Base-by-base conservation (phyloP, 2,888 invertebrate species). In the Patella ulyssiponensis region DNA sequence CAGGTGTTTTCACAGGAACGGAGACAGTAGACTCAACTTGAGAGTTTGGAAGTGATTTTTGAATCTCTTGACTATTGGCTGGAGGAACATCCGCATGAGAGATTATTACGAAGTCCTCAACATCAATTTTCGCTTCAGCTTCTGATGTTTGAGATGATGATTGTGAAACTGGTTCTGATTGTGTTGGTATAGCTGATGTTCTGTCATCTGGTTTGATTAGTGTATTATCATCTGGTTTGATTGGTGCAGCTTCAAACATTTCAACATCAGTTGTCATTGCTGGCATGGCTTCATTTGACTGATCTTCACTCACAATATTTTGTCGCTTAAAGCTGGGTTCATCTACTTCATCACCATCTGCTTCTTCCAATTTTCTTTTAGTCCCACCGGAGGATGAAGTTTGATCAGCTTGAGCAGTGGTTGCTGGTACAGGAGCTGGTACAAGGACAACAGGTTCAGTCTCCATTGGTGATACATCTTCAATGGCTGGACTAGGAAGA, bases 101-200 rank as follows among this genome's bases (percentile, higher is more conserved):
- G 71, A 88, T 80, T 53, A 88, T 85, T 73, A 87, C 88, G 83
- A 84, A 89, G 33, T 89, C 88, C 54, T 87, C 83, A 58, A 74
- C 79, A 9, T 77, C 77, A 20, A 20, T 44, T 72, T 72, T 71
- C 51, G 70, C 78, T 74, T 75, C 71, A 69, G 77, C 77, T 72
- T 74, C 74, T 15, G 56, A 70, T 54, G 71, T 54, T 27, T 74
- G 64, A 11, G 64, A 64, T 15, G 23, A 17, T 17, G 33, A 27
- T 27, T 71, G 20, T 71, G 17, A 20, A 27, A 27, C 20, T 23
- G 20, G 27, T 27, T 71, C 23, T 20, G 52, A 27, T 23, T 73
- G 73, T n/a, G 56, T 51, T 11, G 53, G 27, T 73, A 23, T n/a
- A 73, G 20, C 52, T 53, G 53, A 72, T 71, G 71, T 64, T 58